Evolutionary conservation across 2,113 vertebrate species (phyloP).

Genomic region (Psilopsiagon aymara): DNA sequence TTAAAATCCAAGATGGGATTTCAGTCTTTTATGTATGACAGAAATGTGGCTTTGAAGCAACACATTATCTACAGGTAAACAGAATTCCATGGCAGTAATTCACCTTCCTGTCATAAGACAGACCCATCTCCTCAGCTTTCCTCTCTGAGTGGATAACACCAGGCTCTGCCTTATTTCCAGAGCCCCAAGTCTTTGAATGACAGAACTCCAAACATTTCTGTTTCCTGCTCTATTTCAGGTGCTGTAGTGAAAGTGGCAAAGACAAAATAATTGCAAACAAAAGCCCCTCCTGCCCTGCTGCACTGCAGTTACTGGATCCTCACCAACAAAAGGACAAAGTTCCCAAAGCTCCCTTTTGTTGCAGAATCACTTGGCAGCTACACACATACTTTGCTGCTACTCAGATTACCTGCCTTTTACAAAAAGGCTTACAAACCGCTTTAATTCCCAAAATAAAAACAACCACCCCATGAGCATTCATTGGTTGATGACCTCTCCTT

Average conservation of each 20-base stretch:
- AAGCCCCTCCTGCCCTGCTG: not conserved
- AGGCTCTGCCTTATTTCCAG: not conserved
- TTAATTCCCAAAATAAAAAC: not conserved
- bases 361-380: not conserved
- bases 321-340: not conserved
- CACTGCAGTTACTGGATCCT: not conserved
- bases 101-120: not conserved
- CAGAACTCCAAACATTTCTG: not conserved
- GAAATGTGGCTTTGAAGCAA: not conserved
- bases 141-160: not conserved
- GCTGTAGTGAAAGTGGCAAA: not conserved
- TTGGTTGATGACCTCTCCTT: not conserved
- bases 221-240: not conserved
- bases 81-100: not conserved
- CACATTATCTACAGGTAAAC: not conserved
- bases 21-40: not conserved
- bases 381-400: not conserved
- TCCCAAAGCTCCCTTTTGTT: not conserved
- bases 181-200: not conserved
- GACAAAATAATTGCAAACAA: not conserved
- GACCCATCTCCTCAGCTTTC: not conserved
- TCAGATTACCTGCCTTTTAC: not conserved
- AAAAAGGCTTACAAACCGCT: not conserved
- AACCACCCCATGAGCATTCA: not conserved
- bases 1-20: not conserved